Evolutionary conservation across 2,113 vertebrate genomes (phyloP).

Genomic region (Sinocyclocheilus maitianheensis): DNA sequence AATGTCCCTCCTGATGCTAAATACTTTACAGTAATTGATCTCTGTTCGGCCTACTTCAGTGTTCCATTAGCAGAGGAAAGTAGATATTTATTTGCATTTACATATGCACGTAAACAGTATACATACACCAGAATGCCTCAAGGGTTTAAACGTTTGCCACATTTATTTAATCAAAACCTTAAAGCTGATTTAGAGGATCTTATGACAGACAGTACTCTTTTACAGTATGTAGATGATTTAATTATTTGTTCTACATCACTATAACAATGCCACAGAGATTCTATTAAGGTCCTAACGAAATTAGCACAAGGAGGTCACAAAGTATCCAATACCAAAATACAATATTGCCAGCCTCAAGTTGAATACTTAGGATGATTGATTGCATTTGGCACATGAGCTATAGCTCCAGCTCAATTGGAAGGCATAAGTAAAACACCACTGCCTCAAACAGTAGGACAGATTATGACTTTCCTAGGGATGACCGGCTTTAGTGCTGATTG

Average conservation of each 20-base stretch:
- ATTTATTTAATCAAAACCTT: no score
- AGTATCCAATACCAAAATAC: neutral
- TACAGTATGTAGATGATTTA: neutral
- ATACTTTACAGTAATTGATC: no score
- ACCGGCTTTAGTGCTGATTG: no score
- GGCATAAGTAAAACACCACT: neutral
- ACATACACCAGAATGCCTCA: neutral
- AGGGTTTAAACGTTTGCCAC: neutral
- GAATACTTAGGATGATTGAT: conserved; percentile 2
- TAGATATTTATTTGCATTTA: no score
- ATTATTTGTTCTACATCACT: neutral
- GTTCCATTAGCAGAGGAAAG: no score
- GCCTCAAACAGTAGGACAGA: neutral
- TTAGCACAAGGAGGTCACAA: neutral
- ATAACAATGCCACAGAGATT: neutral
- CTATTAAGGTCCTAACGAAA: neutral
- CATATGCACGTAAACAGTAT: neutral
- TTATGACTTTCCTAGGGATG: neutral
- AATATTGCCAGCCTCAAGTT: neutral
- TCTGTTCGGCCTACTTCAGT: no score
- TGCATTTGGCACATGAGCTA: neutral
- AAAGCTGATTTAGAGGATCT: neutral
- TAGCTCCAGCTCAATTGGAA: neutral
- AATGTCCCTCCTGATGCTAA: no score
- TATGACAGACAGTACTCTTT: neutral